Conservation (phyloP, 2,888 invertebrate species). For the Aphodius sticticus region DNA sequence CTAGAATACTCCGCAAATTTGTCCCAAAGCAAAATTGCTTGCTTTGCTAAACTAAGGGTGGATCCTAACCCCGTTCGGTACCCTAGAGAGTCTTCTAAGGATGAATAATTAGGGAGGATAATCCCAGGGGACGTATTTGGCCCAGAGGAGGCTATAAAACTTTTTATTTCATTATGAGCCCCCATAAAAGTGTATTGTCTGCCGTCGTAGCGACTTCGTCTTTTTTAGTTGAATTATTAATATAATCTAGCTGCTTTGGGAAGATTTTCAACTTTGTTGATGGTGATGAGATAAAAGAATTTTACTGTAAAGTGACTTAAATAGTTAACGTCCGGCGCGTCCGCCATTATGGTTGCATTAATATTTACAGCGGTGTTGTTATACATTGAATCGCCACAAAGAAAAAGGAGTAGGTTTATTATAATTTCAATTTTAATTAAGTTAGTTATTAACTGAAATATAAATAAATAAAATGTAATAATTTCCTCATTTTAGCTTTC, state of each 20-base stretch:
- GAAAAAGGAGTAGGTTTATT: too few relatives aligned
- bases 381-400: too few relatives aligned
- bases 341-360: not conserved
- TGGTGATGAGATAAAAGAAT: not conserved
- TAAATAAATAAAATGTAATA: too few relatives aligned
- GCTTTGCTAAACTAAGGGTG: not conserved
- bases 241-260: not conserved
- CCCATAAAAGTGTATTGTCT: not conserved
- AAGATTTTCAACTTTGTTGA: not conserved
- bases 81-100: not conserved
- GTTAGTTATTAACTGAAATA: too few relatives aligned
- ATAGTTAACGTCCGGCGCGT: not conserved
- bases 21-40: not conserved
- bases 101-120: conserved; percentile 4
- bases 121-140: not conserved
- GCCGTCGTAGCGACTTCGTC: not conserved
- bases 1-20: not conserved
- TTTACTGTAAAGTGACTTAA: not conserved
- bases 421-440: too few relatives aligned
- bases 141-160: not conserved
- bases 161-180: not conserved
- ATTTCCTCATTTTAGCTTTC: too few relatives aligned
- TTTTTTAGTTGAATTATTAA: not conserved
- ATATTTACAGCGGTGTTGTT: not conserved
- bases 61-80: not conserved